phyloP scores from a whole-genome alignment of 2,113 vertebrate genomes.

The Tragelaphus imberbis region DNA sequence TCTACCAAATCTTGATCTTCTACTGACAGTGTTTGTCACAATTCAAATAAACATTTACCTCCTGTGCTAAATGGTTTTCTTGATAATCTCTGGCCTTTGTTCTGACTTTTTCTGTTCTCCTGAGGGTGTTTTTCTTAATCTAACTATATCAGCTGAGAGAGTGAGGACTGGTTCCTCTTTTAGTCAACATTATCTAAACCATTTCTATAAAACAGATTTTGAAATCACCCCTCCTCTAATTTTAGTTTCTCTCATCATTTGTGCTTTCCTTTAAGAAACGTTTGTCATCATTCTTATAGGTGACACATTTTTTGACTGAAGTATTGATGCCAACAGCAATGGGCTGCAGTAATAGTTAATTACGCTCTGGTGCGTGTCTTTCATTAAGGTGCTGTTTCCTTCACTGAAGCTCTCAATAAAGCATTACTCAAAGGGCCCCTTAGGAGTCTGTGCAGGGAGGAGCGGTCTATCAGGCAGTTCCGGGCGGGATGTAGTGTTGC shows the following conservation, averaged over 20 bases:
- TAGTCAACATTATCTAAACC: slow-evolving; percentile 29
- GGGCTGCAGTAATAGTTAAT: slow-evolving; percentile 21
- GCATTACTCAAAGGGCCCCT: slow-evolving; percentile 44
- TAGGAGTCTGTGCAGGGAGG: neutral
- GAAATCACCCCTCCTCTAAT: neutral
- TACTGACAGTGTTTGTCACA: slow-evolving; percentile 15
- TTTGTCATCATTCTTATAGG: neutral
- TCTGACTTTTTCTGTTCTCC: slow-evolving; percentile 32
- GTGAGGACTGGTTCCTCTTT: neutral
- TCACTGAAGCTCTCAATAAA: slow-evolving; percentile 23
- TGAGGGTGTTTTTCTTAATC: slow-evolving; percentile 12
- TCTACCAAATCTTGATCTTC: slow-evolving; percentile 20
- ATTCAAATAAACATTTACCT: slow-evolving; percentile 51
- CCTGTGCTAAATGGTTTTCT: slow-evolving; percentile 20
- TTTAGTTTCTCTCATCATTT: neutral
- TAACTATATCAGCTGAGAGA: neutral
- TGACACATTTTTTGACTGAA: slow-evolving; percentile 45
- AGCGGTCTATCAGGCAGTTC: neutral
- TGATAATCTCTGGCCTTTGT: slow-evolving; percentile 51
- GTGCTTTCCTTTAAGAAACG: slow-evolving; percentile 16
- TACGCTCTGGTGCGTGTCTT: slow-evolving; percentile 22
- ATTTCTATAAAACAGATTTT: neutral
- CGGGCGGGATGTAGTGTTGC: neutral
- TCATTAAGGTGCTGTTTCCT: slow-evolving; percentile 53
- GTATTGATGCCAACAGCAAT: neutral